Percentiles rank a stretch among this genome's conserved stretches.
phyloP scores from a whole-genome alignment of 2,113 vertebrate species.

The Carassius auratus region DNA sequence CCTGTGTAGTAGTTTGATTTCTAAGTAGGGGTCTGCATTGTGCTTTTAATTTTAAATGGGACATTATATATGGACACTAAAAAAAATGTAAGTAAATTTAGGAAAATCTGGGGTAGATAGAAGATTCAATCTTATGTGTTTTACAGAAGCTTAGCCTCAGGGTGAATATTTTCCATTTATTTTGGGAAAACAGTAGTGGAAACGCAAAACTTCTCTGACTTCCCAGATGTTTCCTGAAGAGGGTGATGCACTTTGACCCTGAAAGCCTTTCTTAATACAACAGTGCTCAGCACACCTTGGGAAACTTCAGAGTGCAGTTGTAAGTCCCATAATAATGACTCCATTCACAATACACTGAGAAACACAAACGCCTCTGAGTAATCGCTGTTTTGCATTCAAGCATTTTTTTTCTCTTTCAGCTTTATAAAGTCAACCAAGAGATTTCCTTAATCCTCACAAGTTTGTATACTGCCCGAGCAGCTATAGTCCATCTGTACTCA shows the following conservation, averaged over 20 bases:
- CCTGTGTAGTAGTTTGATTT: neutral
- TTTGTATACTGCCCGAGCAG: constrained; percentile 8
- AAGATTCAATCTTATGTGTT: neutral
- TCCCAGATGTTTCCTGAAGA: constrained; percentile 67
- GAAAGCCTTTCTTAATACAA: neutral
- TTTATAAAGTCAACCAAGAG: constrained; percentile 6
- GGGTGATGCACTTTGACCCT: constrained; percentile 11
- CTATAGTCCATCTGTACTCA: constrained; percentile 64
- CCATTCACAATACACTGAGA: neutral
- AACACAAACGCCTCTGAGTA: constrained; percentile 18
- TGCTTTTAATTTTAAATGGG: neutral
- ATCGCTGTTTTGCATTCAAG: neutral
- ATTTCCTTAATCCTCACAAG: constrained; percentile 11
- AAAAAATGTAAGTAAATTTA: neutral
- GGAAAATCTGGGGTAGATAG: constrained; percentile 3
- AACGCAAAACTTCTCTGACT: constrained; percentile 52
- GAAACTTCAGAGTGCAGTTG: neutral
- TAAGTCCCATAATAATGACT: neutral
- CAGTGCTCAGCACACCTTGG: neutral
- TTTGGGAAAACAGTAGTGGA: constrained; percentile 58
- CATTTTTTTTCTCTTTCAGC: constrained; percentile 22
- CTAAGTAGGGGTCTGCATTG: neutral
- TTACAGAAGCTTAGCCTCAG: constrained; percentile 23
- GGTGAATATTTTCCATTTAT: constrained; percentile 64
- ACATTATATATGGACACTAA: neutral